Conservation (phyloP, 2,797 vertebrate species). For the Acanthopagrus latus region DNA sequence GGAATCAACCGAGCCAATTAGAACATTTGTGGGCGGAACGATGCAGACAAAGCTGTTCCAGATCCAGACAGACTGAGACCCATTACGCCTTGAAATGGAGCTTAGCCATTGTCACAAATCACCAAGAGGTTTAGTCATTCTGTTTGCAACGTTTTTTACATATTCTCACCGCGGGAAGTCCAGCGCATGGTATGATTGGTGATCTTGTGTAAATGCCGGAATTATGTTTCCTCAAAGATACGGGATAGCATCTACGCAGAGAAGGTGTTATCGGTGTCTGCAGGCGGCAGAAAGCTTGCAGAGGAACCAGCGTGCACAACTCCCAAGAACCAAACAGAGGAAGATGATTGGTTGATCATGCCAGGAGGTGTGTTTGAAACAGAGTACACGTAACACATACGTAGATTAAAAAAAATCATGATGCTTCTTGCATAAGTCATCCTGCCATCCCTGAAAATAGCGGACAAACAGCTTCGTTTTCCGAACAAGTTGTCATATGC, state of each 20-base stretch:
- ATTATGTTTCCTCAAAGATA: not conserved
- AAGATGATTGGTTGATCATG: not conserved
- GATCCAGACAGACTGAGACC: not conserved
- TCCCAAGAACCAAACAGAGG: not conserved
- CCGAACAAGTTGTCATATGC: not conserved
- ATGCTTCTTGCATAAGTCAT: not conserved
- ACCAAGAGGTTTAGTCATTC: not conserved
- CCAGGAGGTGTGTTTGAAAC: not conserved
- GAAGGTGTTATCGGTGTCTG: not conserved
- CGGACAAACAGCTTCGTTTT: not conserved
- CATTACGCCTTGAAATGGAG: not conserved
- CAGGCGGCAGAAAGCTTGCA: not conserved
- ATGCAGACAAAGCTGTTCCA: not conserved
- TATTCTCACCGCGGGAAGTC: not conserved
- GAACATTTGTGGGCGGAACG: constrained; percentile 2
- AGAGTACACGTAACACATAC: not conserved
- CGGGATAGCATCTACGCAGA: not conserved
- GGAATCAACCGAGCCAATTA: constrained; percentile 20
- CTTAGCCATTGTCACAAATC: not conserved
- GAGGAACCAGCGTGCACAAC: not conserved
- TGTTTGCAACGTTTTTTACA: not conserved
- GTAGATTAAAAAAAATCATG: not conserved
- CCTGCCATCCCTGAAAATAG: not conserved
- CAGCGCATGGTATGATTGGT: not conserved
- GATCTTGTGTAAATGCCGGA: not conserved